Percentiles rank a stretch among this genome's conserved stretches.
These are phyloP conservation scores for Ophioninae sp. DNA, from an alignment of 2,888 invertebrate genomes.

Conservation along the genomic window DNA sequence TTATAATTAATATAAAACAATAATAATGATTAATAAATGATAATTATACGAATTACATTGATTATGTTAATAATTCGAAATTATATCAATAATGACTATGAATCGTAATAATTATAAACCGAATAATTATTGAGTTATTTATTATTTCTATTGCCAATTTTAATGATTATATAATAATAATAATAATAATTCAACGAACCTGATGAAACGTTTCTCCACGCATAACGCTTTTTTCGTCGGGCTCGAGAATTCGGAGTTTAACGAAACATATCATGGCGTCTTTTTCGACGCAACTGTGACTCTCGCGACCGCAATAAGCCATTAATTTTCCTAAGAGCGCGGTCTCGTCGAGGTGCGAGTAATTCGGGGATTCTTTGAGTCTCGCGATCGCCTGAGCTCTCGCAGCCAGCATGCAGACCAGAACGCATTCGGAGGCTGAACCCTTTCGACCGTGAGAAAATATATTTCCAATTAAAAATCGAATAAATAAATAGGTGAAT, in stretches of 20 bases:
- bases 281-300: slow-evolving; percentile 96
- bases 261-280: slow-evolving; percentile 97
- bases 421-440: slow-evolving; percentile 96
- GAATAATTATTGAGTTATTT: neutral
- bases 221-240: slow-evolving; percentile 91
- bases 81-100: no score
- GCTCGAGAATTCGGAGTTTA: slow-evolving; percentile 93
- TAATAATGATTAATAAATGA: no score
- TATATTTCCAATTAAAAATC: neutral
- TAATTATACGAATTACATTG: no score
- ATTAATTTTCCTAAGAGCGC: slow-evolving; percentile 95
- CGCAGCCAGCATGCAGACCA: slow-evolving; percentile 96
- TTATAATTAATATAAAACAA: no score
- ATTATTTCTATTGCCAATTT: neutral
- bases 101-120: no score
- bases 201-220: slow-evolving; percentile 90
- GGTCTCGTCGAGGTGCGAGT: slow-evolving; percentile 94
- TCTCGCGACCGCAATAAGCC: slow-evolving; percentile 95
- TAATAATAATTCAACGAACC: slow-evolving; percentile 80
- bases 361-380: slow-evolving; percentile 87
- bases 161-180: no score
- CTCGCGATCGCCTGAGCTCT: slow-evolving; percentile 93
- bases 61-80: no score
- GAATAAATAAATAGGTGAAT: neutral
- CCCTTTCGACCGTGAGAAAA: slow-evolving; percentile 83